Conservation (phyloP, 2,797 vertebrate species). For the Valencia hispanica region DNA sequence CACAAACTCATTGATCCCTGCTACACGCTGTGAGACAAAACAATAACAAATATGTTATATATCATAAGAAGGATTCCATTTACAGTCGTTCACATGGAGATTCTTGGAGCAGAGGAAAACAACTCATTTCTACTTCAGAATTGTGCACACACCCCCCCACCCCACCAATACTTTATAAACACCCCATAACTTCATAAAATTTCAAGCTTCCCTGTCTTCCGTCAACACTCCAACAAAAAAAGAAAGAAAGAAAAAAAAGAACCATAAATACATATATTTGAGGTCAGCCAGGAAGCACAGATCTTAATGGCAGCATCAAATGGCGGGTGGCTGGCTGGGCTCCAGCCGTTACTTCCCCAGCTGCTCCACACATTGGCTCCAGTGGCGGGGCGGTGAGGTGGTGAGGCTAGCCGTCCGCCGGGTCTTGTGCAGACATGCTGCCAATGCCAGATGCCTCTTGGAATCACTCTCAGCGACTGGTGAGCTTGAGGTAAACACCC, state of each 20-base stretch:
- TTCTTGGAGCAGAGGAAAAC: neutral
- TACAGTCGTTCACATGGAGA: neutral
- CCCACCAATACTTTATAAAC: neutral
- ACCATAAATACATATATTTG: neutral
- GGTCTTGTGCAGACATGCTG: constrained; percentile 38
- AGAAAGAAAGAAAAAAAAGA: constrained; percentile 21
- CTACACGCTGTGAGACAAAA: constrained; percentile 45
- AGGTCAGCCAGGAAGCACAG: constrained; percentile 60
- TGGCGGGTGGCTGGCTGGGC: constrained; percentile 36
- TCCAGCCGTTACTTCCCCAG: constrained; percentile 68
- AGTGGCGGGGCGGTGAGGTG: constrained; percentile 56
- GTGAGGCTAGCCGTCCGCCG: constrained; percentile 52
- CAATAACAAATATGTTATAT: constrained; percentile 23
- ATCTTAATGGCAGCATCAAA: constrained; percentile 69
- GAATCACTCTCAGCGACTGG: constrained; percentile 39
- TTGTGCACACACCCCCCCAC: neutral
- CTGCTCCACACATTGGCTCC: constrained; percentile 69
- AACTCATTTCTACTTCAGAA: constrained; percentile 3
- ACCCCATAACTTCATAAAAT: constrained; percentile 11
- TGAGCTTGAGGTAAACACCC: constrained; percentile 51
- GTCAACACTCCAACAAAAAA: constrained; percentile 35
- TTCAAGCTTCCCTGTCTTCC: constrained; percentile 13
- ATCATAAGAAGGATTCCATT: constrained; percentile 18
- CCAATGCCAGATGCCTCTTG: constrained; percentile 64
- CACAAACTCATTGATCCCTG: constrained; percentile 67